Conservation (phyloP, 2,113 vertebrate genomes). For the Anhinga rufa region DNA sequence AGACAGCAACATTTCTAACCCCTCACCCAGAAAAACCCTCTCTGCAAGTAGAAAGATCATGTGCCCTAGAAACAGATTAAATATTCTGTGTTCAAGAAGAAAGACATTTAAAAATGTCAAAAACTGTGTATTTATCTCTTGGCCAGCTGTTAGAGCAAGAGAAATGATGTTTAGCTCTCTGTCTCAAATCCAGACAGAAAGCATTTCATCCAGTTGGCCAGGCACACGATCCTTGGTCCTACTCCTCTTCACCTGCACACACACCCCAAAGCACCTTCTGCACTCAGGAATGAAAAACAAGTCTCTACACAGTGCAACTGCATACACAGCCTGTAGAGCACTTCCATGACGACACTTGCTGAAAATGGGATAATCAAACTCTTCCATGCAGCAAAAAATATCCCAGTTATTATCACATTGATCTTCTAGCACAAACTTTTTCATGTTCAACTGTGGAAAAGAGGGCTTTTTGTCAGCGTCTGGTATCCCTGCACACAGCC, state of each 20-base stretch:
- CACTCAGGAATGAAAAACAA: background rate
- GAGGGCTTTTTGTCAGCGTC: background rate
- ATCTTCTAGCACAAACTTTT: background rate
- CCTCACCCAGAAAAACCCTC: background rate
- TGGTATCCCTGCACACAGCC: background rate
- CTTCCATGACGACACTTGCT: background rate
- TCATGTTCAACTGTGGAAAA: background rate
- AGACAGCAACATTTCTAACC: background rate
- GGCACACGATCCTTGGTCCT: background rate
- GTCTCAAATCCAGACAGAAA: background rate
- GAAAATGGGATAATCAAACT: background rate
- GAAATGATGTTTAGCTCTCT: background rate
- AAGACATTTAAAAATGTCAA: background rate
- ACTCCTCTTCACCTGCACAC: background rate
- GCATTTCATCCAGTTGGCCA: background rate
- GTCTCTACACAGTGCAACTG: background rate
- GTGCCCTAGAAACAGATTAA: background rate
- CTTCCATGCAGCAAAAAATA: background rate
- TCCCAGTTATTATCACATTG: background rate
- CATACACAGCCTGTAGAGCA: background rate
- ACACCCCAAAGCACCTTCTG: background rate
- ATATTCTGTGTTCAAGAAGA: background rate
- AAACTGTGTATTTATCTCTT: background rate
- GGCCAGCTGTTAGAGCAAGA: background rate
- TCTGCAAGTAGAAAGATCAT: background rate